These are phyloP conservation scores for Folsomia manolachei DNA, from an alignment of 2,888 invertebrate genomes.

Conservation along the genomic window DNA sequence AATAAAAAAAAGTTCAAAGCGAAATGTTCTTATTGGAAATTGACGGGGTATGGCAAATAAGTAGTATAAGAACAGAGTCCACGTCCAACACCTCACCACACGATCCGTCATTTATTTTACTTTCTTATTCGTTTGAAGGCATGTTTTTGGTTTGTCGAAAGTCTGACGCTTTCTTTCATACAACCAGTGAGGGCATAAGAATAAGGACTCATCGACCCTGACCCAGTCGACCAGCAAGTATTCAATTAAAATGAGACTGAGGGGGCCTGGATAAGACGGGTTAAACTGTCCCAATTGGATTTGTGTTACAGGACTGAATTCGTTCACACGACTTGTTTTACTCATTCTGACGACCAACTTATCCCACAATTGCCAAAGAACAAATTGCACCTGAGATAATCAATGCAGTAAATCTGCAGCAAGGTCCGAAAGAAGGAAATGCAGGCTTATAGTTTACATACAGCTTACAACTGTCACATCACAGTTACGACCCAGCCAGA, in stretches of 20 bases:
- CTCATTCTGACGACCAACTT: neutral
- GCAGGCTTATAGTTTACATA: neutral
- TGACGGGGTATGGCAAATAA: neutral
- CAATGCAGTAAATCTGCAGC: neutral
- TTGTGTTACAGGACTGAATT: too few relatives aligned
- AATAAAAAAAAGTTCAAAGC: neutral
- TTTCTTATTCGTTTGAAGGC: neutral
- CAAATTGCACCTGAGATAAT: neutral
- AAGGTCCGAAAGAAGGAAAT: neutral
- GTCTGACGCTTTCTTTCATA: neutral
- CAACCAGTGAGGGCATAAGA: neutral
- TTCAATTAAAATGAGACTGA: neutral
- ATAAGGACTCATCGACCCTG: neutral
- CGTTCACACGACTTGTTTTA: neutral
- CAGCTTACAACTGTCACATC: neutral
- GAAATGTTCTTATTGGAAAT: neutral
- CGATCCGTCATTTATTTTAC: neutral
- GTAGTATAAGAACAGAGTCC: neutral
- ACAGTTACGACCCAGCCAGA: neutral
- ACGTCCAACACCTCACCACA: neutral
- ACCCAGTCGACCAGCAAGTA: neutral
- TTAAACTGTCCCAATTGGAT: neutral
- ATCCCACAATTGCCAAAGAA: neutral
- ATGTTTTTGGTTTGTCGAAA: neutral
- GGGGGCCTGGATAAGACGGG: neutral